Conservation (phyloP, 2,797 vertebrate species). For the Amblyraja radiata region DNA sequence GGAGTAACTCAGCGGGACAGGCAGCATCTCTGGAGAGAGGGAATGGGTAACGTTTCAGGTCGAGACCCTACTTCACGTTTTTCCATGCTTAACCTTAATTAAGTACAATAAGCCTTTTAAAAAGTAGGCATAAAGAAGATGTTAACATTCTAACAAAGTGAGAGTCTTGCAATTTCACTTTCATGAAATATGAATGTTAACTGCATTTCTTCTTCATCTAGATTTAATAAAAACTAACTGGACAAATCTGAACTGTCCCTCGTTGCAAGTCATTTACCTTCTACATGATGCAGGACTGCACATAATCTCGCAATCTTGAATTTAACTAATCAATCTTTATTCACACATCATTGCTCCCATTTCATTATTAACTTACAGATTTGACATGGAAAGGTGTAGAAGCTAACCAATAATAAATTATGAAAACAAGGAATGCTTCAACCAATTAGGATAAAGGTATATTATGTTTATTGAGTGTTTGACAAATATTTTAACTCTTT, state of each 20-base stretch:
- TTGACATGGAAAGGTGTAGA: background rate
- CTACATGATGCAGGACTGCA: background rate
- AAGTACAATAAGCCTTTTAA: background rate
- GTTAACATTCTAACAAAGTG: slow-evolving; percentile 8
- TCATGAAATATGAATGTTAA: slow-evolving; percentile 29
- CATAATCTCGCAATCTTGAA: background rate
- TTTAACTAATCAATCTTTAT: slow-evolving; percentile 29
- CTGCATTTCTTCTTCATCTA: slow-evolving; percentile 32
- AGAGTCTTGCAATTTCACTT: slow-evolving; percentile 17
- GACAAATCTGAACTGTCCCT: slow-evolving; percentile 21
- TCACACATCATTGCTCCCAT: background rate
- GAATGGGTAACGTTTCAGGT: too few species aligned
- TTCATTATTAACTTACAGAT: slow-evolving; percentile 9
- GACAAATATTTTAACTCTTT: background rate
- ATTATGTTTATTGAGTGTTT: background rate
- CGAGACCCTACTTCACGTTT: too few species aligned
- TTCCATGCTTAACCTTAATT: slow-evolving; percentile 15
- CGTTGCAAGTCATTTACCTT: slow-evolving; percentile 6
- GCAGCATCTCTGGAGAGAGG: too few species aligned
- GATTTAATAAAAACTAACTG: background rate
- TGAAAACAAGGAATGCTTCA: background rate
- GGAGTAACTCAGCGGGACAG: too few species aligned
- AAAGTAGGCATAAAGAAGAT: background rate
- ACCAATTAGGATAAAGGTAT: background rate
- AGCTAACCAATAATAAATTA: background rate